These are phyloP conservation scores for Pristis pectinata DNA, from an alignment of 2,797 vertebrate species.

Conservation along the genomic window DNA sequence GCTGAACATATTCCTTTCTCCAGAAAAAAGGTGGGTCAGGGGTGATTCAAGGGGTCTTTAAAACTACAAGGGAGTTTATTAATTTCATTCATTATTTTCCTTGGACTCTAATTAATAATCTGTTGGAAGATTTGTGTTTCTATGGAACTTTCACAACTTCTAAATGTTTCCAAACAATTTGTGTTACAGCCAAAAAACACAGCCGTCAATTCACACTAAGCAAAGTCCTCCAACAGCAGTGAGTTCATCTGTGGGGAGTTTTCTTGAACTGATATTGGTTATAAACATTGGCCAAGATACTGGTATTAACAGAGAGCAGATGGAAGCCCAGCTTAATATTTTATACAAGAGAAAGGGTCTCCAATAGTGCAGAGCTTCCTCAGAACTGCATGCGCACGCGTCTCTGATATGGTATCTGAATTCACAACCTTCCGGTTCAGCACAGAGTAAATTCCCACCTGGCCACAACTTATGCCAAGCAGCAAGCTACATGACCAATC, in stretches of 20 bases:
- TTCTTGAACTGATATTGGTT: not conserved
- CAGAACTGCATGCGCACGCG: not conserved
- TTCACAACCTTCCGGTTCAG: not conserved
- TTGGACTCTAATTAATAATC: not conserved
- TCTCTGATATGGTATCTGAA: not conserved
- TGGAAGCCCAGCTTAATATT: not conserved
- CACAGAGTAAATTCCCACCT: not conserved
- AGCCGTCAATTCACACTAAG: not conserved
- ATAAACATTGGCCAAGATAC: not conserved
- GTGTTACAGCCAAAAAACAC: not conserved
- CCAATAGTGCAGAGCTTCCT: not conserved
- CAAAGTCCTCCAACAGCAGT: not conserved
- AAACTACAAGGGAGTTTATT: not conserved
- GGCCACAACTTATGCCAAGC: not conserved
- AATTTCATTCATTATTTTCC: not conserved
- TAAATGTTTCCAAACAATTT: not conserved
- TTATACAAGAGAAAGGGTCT: not conserved
- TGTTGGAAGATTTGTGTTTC: not conserved
- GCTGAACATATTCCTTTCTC: not conserved
- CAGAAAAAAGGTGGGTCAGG: not conserved
- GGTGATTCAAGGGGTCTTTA: not conserved
- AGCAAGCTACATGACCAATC: not conserved
- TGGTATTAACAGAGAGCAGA: not conserved
- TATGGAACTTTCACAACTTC: not conserved
- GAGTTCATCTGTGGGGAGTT: not conserved